A percentile compares a stretch with the other conserved stretches of the same genome.
phyloP scores from a whole-genome alignment of 1,140 invertebrate species.

The Drosophila saltans region DNA sequence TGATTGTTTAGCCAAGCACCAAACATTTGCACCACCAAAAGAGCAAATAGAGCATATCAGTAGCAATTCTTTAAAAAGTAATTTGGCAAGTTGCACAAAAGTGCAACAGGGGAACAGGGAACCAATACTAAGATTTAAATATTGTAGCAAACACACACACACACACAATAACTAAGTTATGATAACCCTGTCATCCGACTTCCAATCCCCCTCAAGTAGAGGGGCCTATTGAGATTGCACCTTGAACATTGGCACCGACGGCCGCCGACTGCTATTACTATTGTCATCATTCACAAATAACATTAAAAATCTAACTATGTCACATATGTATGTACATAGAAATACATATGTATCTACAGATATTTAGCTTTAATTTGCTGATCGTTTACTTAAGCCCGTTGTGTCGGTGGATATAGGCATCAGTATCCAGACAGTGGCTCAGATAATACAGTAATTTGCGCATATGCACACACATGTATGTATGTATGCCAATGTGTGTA shows the following conservation, averaged over 20 bases:
- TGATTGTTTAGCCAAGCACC: not conserved
- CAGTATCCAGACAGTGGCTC: too few relatives aligned
- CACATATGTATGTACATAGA: not conserved
- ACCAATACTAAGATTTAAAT: not conserved
- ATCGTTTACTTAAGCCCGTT: too few relatives aligned
- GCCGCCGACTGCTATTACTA: conserved; percentile 19
- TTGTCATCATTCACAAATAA: conserved; percentile 51
- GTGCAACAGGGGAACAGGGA: not conserved
- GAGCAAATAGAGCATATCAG: conserved; percentile 70
- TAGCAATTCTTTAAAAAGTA: conserved; percentile 51
- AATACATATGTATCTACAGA: not conserved
- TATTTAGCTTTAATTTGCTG: not conserved
- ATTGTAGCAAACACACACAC: not conserved
- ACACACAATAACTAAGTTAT: not conserved
- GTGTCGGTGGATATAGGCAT: too few relatives aligned
- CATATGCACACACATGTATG: too few relatives aligned
- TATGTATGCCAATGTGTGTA: too few relatives aligned
- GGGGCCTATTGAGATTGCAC: conserved; percentile 60
- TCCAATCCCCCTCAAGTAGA: not conserved
- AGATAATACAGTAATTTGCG: too few relatives aligned
- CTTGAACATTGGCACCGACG: conserved; percentile 69
- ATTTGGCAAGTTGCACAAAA: not conserved
- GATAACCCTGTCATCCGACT: not conserved
- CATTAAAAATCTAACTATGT: not conserved
- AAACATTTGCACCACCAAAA: conserved; percentile 13